Evolutionary conservation across 2,797 vertebrate species (phyloP).

Genomic region (Margarornis squamiger): DNA sequence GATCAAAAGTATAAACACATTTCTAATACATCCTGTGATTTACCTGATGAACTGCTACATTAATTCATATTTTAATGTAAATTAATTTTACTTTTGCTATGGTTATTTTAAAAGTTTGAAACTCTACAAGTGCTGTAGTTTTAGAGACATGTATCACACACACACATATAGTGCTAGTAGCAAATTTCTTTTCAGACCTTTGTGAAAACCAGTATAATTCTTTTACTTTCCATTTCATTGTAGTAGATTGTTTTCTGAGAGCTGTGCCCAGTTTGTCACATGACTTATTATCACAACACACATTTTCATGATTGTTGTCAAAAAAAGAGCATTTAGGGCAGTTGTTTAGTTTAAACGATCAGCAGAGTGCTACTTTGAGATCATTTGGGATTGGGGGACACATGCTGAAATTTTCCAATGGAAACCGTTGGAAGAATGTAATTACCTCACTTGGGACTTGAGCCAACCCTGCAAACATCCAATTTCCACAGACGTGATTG

Average conservation of each 20-base stretch:
- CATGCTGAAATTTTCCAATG: constrained; percentile 36
- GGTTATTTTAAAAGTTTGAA: neutral
- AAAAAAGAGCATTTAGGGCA: constrained; percentile 11
- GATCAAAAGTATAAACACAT: neutral
- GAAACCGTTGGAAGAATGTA: constrained; percentile 22
- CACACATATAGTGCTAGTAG: neutral
- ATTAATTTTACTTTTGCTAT: neutral
- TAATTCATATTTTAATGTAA: neutral
- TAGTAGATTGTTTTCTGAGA: neutral
- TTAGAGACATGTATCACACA: neutral
- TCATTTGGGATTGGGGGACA: neutral
- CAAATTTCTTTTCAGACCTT: neutral
- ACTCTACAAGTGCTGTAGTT: neutral
- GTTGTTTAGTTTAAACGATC: constrained; percentile 49
- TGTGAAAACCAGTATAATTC: neutral
- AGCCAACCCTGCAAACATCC: constrained; percentile 55
- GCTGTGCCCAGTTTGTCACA: neutral
- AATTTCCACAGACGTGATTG: constrained; percentile 54
- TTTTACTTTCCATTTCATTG: constrained; percentile 6
- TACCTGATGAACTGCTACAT: neutral
- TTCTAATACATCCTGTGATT: neutral
- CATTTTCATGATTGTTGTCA: neutral
- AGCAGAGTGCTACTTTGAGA: constrained; percentile 28
- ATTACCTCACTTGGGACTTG: constrained; percentile 63
- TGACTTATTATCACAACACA: neutral